Percentiles rank a stretch among this genome's conserved stretches.
Evolutionary conservation across 2,113 vertebrate species (phyloP).

Genomic region (Percopsis transmontana): DNA sequence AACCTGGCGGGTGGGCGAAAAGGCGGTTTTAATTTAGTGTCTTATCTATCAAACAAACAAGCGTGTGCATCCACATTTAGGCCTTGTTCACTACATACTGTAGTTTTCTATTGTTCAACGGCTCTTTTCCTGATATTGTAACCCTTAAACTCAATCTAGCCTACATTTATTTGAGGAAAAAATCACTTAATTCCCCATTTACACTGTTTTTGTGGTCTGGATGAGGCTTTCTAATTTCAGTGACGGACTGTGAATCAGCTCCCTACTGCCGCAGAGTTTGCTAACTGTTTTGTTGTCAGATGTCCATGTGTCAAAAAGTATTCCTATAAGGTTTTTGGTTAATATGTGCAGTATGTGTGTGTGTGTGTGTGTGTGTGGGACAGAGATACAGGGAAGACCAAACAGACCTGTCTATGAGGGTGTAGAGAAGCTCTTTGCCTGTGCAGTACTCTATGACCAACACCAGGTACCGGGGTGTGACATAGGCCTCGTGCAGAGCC

Average conservation of each 20-base stretch:
- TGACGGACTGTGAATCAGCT: too few species aligned
- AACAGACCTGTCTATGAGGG: conserved; percentile 86
- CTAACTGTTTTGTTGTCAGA: too few species aligned
- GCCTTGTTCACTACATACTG: too few species aligned
- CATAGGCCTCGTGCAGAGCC: conserved; percentile 92
- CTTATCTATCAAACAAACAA: neutral
- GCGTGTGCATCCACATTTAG: neutral
- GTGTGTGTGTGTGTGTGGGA: conserved; percentile 4
- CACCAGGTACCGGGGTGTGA: conserved; percentile 94
- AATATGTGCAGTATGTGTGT: neutral
- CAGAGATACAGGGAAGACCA: neutral
- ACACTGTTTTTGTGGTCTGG: too few species aligned
- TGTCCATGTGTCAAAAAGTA: too few species aligned
- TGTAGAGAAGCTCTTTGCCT: conserved; percentile 91
- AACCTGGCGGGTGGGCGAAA: conserved; percentile 74
- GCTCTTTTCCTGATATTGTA: neutral
- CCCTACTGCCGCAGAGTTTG: too few species aligned
- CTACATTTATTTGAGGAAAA: too few species aligned
- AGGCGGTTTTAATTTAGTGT: neutral
- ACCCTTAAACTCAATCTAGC: too few species aligned
- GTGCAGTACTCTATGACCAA: conserved; percentile 90
- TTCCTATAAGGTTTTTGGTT: too few species aligned
- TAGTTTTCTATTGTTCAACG: neutral
- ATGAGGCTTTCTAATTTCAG: too few species aligned
- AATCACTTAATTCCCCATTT: too few species aligned